Evolutionary conservation across 2,888 invertebrate species (phyloP), one percentile per base, ranked within the genome.

Genomic region (Hydropsyche betteni): DNA sequence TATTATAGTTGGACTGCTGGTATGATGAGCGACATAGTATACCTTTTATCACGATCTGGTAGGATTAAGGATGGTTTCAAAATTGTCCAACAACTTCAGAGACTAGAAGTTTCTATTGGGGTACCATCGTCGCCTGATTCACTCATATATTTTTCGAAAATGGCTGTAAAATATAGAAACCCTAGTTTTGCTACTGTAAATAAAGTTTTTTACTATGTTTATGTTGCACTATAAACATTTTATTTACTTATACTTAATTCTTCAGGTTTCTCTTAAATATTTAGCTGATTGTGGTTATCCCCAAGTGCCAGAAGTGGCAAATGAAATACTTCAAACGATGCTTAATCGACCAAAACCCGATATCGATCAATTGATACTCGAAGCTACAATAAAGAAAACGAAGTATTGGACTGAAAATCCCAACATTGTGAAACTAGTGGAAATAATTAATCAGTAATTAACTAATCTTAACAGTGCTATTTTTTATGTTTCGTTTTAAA

Each of bases 21-120:
- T 76, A 87, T 91, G 85, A 82, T 92, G 68, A 90, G 90, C 4
- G 87, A 90, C 80, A 85, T 92, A 53, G 83, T 91, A 77, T 83
- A 84, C 0, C 80, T 91, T 0, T 83, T 85, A 38, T 77, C 88
- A 12, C 84, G 86, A 75, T 86, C 84, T 52, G 83, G 85, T 33
- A 84, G 89, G 76, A 89, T 89, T 78, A 85, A 89, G 3, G 88
- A 89, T 79, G 89, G 89, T 5, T 83, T 83, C 74, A 82, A 82
- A 10, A 84, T 91, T 0, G 86, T 90, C 79, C 85, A 87, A 12
- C 86, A 87, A 78, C 84, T 92, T 34, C 84, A 87, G 68, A 84
- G 84, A 68, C 83, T 86, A 34, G 86, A 87, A 79, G 84, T 87
- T 78, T 84, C 83, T 64, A 85, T 91, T 74, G 84, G 89, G 12